Base-by-base conservation (phyloP, 2,797 vertebrate genomes). In the Falco berigora region DNA sequence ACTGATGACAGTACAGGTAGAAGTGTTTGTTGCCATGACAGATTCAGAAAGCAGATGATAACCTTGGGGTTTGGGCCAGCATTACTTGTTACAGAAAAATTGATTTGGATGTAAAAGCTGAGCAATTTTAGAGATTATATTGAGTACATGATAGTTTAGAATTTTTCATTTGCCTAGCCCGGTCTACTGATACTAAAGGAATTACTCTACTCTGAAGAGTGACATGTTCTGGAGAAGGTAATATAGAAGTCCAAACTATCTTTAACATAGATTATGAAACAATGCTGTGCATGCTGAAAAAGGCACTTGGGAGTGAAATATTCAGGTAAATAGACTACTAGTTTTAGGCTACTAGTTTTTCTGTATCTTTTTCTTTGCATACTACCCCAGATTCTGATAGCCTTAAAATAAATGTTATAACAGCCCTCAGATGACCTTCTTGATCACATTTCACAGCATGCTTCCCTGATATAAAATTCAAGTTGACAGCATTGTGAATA, bases 341-440 rank as follows among this genome's bases (percentile, higher is more conserved):
- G 4, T 52, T 89, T 92, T 71, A 79, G 74, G n/a, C 8, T 86
- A 50, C 30, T 42, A 56, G 8, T 83, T 93, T 90, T 12, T 63
- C 47, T 74, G 17, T 49, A 62, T 80, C n/a, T 62, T 86, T 90
- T 88, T 72, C 64, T 80, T 91, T 90, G 27, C 34, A 81, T 18
- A 16, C 21, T 72, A 67, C 25, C 15, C 34, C 42, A 88, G 9
- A 84, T 88, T 88, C 40, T 64, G 46, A 52, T 66, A 83, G 44
- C 28, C 64, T 96, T 83, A 92, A 96, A 96, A 96, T 95, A 96
- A 74, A 78, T 44, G 59, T 68, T 64, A 75, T 50, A 83, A 89
- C 61, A 94, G 38, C 69, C 42, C 79, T 91, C 24, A 64, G 34
- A 76, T 76, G 55, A 92, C 86, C 73, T 59, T 72, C 56, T 78